Conservation (phyloP, 1,140 invertebrate genomes). For the Sesamia nonagrioides region DNA sequence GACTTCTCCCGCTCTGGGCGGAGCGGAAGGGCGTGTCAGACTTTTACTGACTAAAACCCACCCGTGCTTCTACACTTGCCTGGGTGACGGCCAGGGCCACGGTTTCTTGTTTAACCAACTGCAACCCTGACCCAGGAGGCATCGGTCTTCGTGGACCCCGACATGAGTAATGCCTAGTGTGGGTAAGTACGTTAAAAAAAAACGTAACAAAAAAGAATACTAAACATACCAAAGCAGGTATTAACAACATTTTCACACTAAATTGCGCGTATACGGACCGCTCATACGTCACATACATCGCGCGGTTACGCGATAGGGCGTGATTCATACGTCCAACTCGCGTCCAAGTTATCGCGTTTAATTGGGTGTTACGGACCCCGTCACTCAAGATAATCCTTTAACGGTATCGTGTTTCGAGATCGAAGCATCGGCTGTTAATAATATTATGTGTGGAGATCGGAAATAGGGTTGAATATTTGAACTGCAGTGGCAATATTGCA, state of each 20-base stretch:
- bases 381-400: constrained; percentile 76
- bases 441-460: constrained; percentile 4
- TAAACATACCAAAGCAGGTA: background rate
- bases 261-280: background rate
- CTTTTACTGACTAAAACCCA: too few relatives aligned
- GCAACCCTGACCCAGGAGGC: too few relatives aligned
- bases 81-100: too few relatives aligned
- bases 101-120: too few relatives aligned
- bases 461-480: background rate
- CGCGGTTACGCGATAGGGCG: constrained; percentile 45
- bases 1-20: too few relatives aligned
- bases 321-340: constrained; percentile 54
- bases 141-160: too few relatives aligned
- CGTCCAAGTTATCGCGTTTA: constrained; percentile 67
- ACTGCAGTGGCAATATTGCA: background rate
- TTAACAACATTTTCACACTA: background rate
- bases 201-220: too few relatives aligned
- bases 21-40: too few relatives aligned
- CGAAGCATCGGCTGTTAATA: constrained; percentile 62
- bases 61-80: too few relatives aligned
- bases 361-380: constrained; percentile 70
- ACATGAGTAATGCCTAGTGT: too few relatives aligned
- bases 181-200: too few relatives aligned
- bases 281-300: constrained; percentile 21
- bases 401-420: constrained; percentile 66